Conservation (phyloP, 2,888 invertebrate genomes). For the Loripinus fragilis region DNA sequence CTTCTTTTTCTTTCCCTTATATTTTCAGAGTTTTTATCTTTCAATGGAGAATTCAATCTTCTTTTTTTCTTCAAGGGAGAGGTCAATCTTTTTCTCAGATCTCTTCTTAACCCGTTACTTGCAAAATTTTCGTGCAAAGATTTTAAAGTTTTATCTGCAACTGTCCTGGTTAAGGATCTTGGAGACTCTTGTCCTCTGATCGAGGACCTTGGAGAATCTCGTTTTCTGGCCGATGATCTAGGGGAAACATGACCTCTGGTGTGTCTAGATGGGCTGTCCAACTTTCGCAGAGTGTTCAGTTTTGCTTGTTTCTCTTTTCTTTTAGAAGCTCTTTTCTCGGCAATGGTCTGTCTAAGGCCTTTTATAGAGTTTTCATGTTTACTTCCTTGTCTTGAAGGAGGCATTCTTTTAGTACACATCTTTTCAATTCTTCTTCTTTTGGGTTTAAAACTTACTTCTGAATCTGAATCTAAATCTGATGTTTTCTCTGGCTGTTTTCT, state of each 20-base stretch:
- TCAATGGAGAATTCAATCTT: background rate
- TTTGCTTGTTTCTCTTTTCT: background rate
- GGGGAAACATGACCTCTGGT: no score
- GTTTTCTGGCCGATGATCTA: background rate
- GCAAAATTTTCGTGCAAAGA: background rate
- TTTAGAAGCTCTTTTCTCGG: constrained; percentile 6
- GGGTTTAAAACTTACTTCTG: constrained; percentile 12
- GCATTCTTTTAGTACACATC: background rate
- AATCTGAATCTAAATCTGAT: background rate
- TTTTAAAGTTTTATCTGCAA: background rate
- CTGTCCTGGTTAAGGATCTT: background rate
- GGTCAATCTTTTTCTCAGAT: background rate
- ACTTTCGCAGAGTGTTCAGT: background rate
- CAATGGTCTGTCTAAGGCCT: background rate
- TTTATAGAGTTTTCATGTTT: background rate
- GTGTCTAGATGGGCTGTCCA: background rate
- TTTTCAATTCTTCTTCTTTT: background rate
- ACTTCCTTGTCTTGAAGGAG: background rate
- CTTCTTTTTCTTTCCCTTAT: background rate
- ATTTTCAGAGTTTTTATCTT: background rate
- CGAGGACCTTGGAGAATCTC: no score
- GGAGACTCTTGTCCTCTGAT: background rate
- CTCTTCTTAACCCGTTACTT: background rate
- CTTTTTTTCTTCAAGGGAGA: background rate
- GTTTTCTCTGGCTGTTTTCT: background rate